These are phyloP conservation scores for Thunnus thynnus DNA, from an alignment of 2,113 vertebrate genomes.

Conservation along the genomic window DNA sequence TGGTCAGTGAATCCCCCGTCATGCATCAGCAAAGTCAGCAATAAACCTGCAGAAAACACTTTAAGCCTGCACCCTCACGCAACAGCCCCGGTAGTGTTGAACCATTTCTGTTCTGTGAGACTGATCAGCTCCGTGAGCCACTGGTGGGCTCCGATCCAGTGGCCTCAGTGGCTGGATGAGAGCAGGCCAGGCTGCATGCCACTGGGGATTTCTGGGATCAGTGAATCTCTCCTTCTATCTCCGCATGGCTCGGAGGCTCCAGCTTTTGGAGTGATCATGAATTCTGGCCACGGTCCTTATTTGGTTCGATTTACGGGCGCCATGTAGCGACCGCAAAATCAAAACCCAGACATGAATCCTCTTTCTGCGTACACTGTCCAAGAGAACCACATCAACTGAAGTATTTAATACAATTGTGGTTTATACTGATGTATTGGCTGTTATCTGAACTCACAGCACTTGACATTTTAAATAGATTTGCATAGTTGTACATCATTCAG, in stretches of 20 bases:
- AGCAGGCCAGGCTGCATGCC: conserved; percentile 53
- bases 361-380: conserved; percentile 26
- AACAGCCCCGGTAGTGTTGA: conserved; percentile 44
- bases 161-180: conserved; percentile 68
- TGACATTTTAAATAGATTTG: conserved; percentile 27
- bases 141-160: conserved; percentile 71
- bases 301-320: conserved; percentile 76
- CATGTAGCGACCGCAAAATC: conserved; percentile 66
- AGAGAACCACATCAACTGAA: conserved; percentile 57
- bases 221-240: conserved; percentile 68
- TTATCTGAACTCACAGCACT: conserved; percentile 39
- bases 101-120: conserved; percentile 52
- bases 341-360: conserved; percentile 60
- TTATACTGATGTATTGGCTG: conserved; percentile 39
- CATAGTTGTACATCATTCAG: conserved; percentile 28
- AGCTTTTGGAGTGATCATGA: conserved; percentile 38
- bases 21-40: conserved; percentile 60
- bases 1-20: conserved; percentile 27
- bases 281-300: conserved; percentile 66
- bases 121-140: conserved; percentile 59
- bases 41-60: conserved; percentile 67
- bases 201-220: conserved; percentile 74
- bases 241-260: conserved; percentile 52
- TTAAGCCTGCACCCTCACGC: conserved; percentile 72
- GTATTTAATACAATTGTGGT: conserved; percentile 51